Evolutionary conservation across 2,797 vertebrate species (phyloP), one percentile per base, ranked within the genome.

Genomic region (Synanceia verrucosa): DNA sequence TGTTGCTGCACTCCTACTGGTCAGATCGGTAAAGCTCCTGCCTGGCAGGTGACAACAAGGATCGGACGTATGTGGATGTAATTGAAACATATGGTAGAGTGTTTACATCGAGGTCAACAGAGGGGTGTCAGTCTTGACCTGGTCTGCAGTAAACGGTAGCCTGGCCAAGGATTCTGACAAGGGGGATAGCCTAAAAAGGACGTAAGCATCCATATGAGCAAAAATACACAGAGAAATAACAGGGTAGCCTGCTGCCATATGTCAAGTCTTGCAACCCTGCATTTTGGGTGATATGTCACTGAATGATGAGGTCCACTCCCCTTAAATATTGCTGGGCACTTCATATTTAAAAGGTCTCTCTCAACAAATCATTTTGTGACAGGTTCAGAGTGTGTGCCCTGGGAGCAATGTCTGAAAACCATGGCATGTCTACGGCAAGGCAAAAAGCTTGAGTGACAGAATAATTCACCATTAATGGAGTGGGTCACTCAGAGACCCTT

Each of bases 381-480:
- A 88, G 82, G 31, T 86, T 82, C 41, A 76, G 76, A 67, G 79
- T 57, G 66, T 34, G 19, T 57, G 81, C 74, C 81, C 73, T 23
- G 43, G 26, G 62, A 85, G 73, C 56, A 56, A 64, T 83, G 62
- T 84, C 67, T 66, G 75, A 82, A 87, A 83, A 74, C 70, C 41
- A 28, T 74, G 85, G 79, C 88, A 81, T 60, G 81, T 86, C 81
- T 59, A 5, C 11, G 65, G 73, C 26, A 21, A 59, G 47, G 66
- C 70, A 62, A 70, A 65, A 60, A 26, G n/a, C 67, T 71, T 84
- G 88, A 91, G 36, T 81, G 91, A 90, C 90, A 81, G 86, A 79
- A 70, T 88, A 86, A 92, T 90, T 90, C 82, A 72, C 36, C 81
- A 55, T 84, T 90, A 87, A 88, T 60, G 67, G 73, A 85, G 66